Evolutionary conservation across 1,140 invertebrate species (phyloP).

Genomic region (Rhyacophila brunnea): DNA sequence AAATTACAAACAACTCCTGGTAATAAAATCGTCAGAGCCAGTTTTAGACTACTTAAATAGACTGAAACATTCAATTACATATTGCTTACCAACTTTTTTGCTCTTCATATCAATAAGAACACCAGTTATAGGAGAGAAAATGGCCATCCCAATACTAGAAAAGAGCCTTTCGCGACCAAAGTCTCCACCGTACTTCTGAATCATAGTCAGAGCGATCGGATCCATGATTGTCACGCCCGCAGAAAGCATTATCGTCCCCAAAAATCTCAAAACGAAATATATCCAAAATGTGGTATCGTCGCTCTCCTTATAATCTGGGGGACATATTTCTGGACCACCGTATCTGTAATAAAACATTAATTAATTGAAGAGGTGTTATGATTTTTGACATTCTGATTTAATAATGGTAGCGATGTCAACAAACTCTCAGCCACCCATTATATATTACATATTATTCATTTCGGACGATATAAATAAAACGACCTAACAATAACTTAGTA

Average conservation of each 20-base stretch:
- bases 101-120: conserved; percentile 70
- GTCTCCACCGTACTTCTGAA: conserved; percentile 75
- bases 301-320: conserved; percentile 70
- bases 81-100: conserved; percentile 52
- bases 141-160: conserved; percentile 75
- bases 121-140: conserved; percentile 78
- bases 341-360: conserved; percentile 45
- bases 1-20: no score
- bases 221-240: conserved; percentile 79
- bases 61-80: no score
- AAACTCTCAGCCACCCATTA: no score
- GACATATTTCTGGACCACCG: conserved; percentile 70
- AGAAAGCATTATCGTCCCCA: conserved; percentile 72
- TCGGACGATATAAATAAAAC: no score
- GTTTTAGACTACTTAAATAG: no score
- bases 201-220: conserved; percentile 77
- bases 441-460: no score
- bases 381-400: no score
- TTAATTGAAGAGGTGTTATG: no score
- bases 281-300: conserved; percentile 75
- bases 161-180: conserved; percentile 78
- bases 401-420: no score
- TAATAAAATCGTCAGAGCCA: no score
- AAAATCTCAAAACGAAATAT: conserved; percentile 72
- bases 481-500: no score